Evolutionary conservation across 2,113 vertebrate genomes (phyloP), one percentile per base, ranked within the genome.

Genomic region (Hirundichthys speculiger): DNA sequence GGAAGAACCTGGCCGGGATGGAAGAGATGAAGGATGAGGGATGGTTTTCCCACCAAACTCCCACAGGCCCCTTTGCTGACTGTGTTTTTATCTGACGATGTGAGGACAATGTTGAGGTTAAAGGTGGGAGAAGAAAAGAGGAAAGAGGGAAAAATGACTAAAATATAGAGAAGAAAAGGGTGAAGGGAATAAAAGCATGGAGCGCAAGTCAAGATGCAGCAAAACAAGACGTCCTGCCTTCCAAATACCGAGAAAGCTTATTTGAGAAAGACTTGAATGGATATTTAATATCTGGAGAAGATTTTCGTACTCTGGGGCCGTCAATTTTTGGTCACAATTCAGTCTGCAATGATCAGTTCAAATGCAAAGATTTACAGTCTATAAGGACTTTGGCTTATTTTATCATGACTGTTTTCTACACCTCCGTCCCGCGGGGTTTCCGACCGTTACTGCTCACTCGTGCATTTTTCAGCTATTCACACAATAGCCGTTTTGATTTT

Each of bases 11-110:
- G 52, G 64, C 22, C 19, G 45, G 69, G 81, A 81, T 77, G 65
- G 54, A n/a, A 62, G 68, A 77, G 84, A 90, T 92, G 90, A 92
- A 89, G 79, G 85, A 93, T 91, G 91, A 91, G 88, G 68, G 45
- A 60, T 84, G 75, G 66, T 79, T 89, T 91, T 89, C 85, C 80
- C 79, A 82, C n/a, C 79, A 82, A 70, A 87, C 80, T 88, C 91
- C 83, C 83, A 85, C 67, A 81, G 87, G 82, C 71, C 64, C 42
- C 60, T 73, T 74, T 88, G 89, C 90, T 92, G 91, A 91, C 89
- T 90, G 71, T 64, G 83, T 84, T 82, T 88, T 88, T 90, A 84
- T 83, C 58, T 14, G 50, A 82, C 59, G 48, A 73, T 79, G 73
- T 75, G 73, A 78, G 79, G 85, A 81, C 71, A 70, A 41, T 64